Evolutionary conservation across 2,797 vertebrate genomes (phyloP), one percentile per base, ranked within the genome.

Genomic region (Phataginus tetradactyla): DNA sequence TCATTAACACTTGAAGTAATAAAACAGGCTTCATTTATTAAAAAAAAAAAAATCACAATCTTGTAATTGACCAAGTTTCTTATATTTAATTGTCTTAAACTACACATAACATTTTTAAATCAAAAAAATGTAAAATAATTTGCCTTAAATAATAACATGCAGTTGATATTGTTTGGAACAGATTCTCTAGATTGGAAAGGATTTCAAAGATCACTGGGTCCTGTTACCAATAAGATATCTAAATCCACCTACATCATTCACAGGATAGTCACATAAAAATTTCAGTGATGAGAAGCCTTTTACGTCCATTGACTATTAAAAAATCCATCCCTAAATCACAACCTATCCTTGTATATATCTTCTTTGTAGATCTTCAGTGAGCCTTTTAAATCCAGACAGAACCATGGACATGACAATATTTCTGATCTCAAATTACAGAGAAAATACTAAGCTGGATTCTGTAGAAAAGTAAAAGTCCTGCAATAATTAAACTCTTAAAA

Each of bases 91-190:
- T 72, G 17, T 78, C 9, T 37, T 89, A 83, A 68, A n/a, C 0
- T 32, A 86, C 91, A 80, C 37, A 32, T 37, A 49, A n/a, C n/a
- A 79, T 23, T 71, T 86, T 78, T 81, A 45, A 97, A 85, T 61
- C 11, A 92, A 80, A 51, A 1, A 69, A 51, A 53, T 59, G 61
- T 25, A 71, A 64, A 86, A 51, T 74, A 61, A 1, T 34, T 84
- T 74, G 9, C 27, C 7, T 71, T 90, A 32, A 49, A 66, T 80
- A 72, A 72, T 39, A 71, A 21, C 49, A 45, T 59, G 1, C 27
- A 94, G 11, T 13, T 94, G 14, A 75, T 39, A 15, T 81, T 49
- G 15, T 64, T 87, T 86, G 64, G 14, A 94, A 94, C 1, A 64
- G 15, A 61, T 53, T 42, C 14, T 53, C n/a, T 21, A 66, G n/a